Conservation (phyloP, 2,888 invertebrate species). For the Pterostichus niger region DNA sequence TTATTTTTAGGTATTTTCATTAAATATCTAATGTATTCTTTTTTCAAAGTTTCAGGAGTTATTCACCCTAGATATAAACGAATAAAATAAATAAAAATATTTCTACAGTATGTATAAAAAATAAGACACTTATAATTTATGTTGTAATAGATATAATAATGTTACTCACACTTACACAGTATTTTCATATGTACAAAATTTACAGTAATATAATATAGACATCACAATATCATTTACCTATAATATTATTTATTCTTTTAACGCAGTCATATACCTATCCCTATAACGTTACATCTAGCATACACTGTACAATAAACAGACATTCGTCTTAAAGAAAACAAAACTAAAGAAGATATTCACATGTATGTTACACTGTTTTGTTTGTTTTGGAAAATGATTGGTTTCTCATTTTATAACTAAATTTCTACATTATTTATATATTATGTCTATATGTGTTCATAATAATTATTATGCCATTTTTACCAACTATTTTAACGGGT, state of each 20-base stretch:
- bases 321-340: conserved; percentile 70
- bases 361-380: conserved; percentile 76
- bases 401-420: conserved; percentile 70
- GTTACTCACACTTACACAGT: conserved; percentile 78
- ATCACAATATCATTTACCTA: conserved; percentile 78
- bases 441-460: conserved; percentile 74
- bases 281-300: conserved; percentile 76
- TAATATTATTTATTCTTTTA: conserved; percentile 75
- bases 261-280: conserved; percentile 74
- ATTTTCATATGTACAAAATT: conserved; percentile 79
- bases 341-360: conserved; percentile 76
- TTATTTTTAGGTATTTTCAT: too few relatives aligned
- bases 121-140: conserved; percentile 69
- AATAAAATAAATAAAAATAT: too few relatives aligned
- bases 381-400: conserved; percentile 74
- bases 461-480: conserved; percentile 75
- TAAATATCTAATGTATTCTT: too few relatives aligned
- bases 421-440: conserved; percentile 76
- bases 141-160: conserved; percentile 78
- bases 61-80: too few relatives aligned
- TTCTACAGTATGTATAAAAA: not conserved
- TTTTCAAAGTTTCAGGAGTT: too few relatives aligned
- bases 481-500: conserved; percentile 76
- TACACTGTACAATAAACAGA: conserved; percentile 76
- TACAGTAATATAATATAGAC: conserved; percentile 78